Conservation (phyloP, 2,113 vertebrate genomes). For the Phocoena sinus region DNA sequence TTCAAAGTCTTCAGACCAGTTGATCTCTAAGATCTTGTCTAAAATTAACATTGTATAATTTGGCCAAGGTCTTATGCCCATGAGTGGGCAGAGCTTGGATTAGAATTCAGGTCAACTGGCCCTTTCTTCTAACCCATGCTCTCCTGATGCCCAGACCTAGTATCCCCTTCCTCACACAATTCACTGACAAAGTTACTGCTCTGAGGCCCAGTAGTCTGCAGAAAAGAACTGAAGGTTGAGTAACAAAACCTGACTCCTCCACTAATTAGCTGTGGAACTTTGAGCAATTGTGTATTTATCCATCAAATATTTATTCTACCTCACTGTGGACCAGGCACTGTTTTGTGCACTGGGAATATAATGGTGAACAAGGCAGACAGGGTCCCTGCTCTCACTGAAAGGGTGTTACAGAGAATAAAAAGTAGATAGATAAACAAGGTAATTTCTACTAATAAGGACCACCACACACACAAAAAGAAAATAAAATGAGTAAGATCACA, state of each 20-base stretch:
- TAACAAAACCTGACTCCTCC: background rate
- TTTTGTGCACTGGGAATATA: background rate
- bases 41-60: background rate
- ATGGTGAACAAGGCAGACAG: background rate
- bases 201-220: background rate
- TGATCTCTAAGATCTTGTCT: background rate
- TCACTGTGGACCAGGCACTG: background rate
- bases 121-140: background rate
- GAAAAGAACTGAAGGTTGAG: background rate
- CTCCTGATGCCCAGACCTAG: background rate
- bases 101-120: background rate
- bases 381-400: background rate
- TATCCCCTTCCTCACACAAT: background rate
- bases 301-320: background rate
- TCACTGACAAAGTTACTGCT: background rate
- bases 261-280: background rate
- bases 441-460: background rate
- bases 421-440: background rate
- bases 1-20: background rate
- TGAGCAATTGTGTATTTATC: background rate
- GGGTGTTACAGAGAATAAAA: background rate
- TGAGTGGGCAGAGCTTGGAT: background rate
- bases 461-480: background rate
- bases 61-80: background rate
- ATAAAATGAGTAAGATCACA: background rate